Percentiles rank a stretch among this genome's conserved stretches.
These are phyloP conservation scores for Discoglossus pictus DNA, from an alignment of 2,797 vertebrate species.

Conservation along the genomic window DNA sequence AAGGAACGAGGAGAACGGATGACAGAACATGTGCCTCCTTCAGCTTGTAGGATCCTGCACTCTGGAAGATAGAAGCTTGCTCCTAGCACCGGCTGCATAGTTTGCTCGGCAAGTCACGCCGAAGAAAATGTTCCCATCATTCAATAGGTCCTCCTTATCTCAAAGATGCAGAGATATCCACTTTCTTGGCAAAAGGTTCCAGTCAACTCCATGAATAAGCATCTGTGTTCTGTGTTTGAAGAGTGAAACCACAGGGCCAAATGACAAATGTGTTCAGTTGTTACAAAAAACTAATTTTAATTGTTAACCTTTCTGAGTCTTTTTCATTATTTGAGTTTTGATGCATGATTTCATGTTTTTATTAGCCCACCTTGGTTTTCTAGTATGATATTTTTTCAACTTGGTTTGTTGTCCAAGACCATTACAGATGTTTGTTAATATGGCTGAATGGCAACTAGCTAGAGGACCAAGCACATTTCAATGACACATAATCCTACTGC, in stretches of 20 bases:
- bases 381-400: too few species aligned
- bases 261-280: neutral
- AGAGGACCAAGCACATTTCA: too few species aligned
- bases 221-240: constrained; percentile 1
- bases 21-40: too few species aligned
- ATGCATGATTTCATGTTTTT: too few species aligned
- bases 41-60: neutral
- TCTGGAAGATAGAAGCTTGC: neutral
- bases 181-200: neutral
- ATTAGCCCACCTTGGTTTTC: too few species aligned
- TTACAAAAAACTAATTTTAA: neutral
- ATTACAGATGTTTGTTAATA: too few species aligned
- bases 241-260: neutral
- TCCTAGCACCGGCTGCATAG: neutral
- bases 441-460: too few species aligned
- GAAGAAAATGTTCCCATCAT: neutral
- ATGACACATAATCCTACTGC: too few species aligned
- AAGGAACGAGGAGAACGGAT: too few species aligned
- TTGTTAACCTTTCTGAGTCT: too few species aligned
- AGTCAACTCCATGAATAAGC: neutral
- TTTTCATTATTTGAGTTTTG: too few species aligned
- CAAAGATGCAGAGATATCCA: neutral
- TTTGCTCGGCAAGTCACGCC: neutral
- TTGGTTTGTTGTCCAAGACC: too few species aligned
- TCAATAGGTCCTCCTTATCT: neutral